These are phyloP conservation scores for Clarias fuscus DNA, from an alignment of 2,797 vertebrate species.

Conservation along the genomic window DNA sequence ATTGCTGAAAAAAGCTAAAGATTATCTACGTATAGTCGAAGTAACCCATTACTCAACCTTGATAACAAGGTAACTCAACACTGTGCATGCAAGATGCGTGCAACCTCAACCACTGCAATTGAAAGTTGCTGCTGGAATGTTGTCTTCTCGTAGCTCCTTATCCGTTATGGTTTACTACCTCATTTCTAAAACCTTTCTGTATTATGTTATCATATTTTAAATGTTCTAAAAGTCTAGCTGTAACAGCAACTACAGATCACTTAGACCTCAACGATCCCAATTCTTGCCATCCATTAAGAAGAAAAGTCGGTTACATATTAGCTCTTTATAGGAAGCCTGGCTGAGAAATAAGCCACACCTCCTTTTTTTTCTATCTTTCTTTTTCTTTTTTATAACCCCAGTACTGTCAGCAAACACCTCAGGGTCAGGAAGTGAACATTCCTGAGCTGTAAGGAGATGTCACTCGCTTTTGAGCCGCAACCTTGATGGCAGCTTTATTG, in stretches of 20 bases:
- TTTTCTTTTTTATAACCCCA: slow-evolving; percentile 23
- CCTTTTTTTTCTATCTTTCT: slow-evolving; percentile 5
- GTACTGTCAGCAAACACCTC: slow-evolving; percentile 40
- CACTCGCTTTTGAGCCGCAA: slow-evolving; percentile 38
- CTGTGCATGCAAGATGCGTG: not conserved
- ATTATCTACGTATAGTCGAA: not conserved
- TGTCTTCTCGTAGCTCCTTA: not conserved
- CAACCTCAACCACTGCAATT: not conserved
- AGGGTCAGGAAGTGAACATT: slow-evolving; percentile 46
- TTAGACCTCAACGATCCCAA: not conserved
- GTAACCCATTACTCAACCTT: not conserved
- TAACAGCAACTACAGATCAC: not conserved
- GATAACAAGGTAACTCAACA: not conserved
- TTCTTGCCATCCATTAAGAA: slow-evolving; percentile 8
- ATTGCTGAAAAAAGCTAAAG: not conserved
- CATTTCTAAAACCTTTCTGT: not conserved
- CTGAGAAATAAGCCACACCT: not conserved
- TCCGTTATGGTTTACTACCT: not conserved
- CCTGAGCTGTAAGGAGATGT: slow-evolving; percentile 33
- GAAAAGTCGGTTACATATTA: slow-evolving; percentile 38
- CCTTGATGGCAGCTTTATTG: slow-evolving; percentile 35
- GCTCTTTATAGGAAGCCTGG: slow-evolving; percentile 30
- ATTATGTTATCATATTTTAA: not conserved
- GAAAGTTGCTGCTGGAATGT: not conserved
- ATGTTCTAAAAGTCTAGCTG: not conserved